These are phyloP conservation scores for Sciaenops ocellatus DNA, from an alignment of 2,797 vertebrate genomes.

Conservation along the genomic window DNA sequence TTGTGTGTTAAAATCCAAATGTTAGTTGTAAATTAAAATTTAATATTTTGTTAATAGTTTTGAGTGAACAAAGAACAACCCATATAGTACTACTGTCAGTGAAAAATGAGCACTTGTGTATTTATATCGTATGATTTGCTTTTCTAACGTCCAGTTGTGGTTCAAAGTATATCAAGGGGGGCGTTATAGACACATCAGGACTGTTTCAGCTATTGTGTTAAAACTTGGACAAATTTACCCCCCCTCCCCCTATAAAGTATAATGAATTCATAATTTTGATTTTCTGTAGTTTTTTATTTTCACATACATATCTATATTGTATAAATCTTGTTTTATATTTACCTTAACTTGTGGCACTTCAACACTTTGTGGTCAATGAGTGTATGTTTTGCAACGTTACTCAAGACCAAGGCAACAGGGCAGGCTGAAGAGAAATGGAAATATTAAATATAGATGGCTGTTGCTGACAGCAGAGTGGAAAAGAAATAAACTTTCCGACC, in stretches of 20 bases:
- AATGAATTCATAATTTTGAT: not conserved
- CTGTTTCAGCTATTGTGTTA: not conserved
- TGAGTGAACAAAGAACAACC: constrained; percentile 8
- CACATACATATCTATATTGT: not conserved
- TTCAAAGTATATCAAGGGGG: not conserved
- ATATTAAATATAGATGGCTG: constrained; percentile 72
- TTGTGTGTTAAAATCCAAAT: not conserved
- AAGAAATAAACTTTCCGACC: constrained; percentile 70
- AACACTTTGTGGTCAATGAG: constrained; percentile 1
- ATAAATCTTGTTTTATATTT: constrained; percentile 6
- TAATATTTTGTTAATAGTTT: not conserved
- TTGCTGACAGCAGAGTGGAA: constrained; percentile 68
- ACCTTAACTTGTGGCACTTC: not conserved
- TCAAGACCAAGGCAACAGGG: constrained; percentile 34
- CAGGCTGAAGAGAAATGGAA: constrained; percentile 55
- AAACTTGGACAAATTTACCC: not conserved
- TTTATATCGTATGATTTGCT: not conserved
- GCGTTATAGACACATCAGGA: not conserved
- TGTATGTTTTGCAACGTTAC: constrained; percentile 26
- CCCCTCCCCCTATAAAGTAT: not conserved
- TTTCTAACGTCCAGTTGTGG: not conserved
- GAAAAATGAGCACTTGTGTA: not conserved
- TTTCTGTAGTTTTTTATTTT: not conserved
- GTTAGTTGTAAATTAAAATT: not conserved
- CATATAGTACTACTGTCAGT: not conserved